These are phyloP conservation scores for Eira barbara DNA, from an alignment of 2,113 vertebrate genomes.

Conservation along the genomic window DNA sequence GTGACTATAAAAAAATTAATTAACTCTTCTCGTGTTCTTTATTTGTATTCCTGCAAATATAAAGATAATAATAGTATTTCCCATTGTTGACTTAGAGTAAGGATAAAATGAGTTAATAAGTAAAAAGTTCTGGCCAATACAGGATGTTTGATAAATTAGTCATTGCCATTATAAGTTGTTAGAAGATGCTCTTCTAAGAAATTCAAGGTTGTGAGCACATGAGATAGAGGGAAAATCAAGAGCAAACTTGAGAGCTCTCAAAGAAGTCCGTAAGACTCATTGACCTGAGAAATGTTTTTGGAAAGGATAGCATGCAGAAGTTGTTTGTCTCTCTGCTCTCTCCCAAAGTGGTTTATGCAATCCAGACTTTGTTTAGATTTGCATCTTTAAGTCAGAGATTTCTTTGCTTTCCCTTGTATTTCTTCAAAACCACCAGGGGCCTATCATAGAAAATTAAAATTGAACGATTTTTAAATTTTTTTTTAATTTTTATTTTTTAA, in stretches of 20 bases:
- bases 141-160: neutral
- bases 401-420: neutral
- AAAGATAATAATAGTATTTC: neutral
- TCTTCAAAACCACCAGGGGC: neutral
- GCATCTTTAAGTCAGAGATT: neutral
- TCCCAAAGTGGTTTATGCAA: neutral
- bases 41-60: neutral
- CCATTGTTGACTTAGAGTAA: neutral
- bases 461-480: too few species aligned
- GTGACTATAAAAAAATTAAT: neutral
- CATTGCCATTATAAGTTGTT: neutral
- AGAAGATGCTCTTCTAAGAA: neutral
- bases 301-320: neutral
- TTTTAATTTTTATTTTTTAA: too few species aligned
- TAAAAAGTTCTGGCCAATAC: neutral
- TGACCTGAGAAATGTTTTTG: neutral
- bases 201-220: neutral
- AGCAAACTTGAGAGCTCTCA: neutral
- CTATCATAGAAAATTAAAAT: neutral
- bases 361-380: neutral
- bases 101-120: neutral
- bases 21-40: neutral
- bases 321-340: neutral
- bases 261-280: neutral
- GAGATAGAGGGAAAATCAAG: neutral